A percentile compares a stretch with the other conserved stretches of the same genome.
phyloP scores from a whole-genome alignment of 2,113 vertebrate species.

The Origma solitaria region DNA sequence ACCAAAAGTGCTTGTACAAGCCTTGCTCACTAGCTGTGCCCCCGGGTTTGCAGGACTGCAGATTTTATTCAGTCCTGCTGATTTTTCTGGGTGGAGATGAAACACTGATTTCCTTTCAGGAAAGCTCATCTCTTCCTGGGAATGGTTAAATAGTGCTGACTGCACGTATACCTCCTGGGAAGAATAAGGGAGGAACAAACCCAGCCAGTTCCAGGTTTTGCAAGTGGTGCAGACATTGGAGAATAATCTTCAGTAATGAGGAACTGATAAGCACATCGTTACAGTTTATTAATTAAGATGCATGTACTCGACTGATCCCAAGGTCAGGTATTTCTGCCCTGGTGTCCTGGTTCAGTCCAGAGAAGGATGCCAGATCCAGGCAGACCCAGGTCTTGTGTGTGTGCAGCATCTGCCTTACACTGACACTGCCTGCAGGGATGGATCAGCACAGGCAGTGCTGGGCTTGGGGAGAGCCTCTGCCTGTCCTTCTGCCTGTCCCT shows the following conservation, averaged over 20 bases:
- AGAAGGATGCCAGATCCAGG: neutral
- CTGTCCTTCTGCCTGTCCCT: neutral
- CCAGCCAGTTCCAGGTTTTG: conserved; percentile 9
- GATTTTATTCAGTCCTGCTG: neutral
- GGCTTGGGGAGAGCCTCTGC: neutral
- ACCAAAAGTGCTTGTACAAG: neutral
- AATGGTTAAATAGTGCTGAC: conserved; percentile 15
- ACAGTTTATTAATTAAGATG: neutral
- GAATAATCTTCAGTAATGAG: neutral
- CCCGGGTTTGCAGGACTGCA: neutral
- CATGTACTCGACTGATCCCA: neutral
- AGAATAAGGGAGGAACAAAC: neutral
- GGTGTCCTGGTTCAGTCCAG: neutral
- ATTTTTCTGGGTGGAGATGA: conserved; percentile 12
- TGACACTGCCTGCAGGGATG: neutral
- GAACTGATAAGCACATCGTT: neutral
- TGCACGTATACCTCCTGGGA: neutral
- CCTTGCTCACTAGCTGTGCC: neutral
- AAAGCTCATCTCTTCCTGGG: conserved; percentile 49
- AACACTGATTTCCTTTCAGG: conserved; percentile 37
- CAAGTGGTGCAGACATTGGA: neutral
- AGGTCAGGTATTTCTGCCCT: neutral
- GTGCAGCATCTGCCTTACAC: neutral
- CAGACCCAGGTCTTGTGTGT: neutral
- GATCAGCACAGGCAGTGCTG: neutral